Conservation (phyloP, 2,113 vertebrate species). For the Epinephelus cyanopodus region DNA sequence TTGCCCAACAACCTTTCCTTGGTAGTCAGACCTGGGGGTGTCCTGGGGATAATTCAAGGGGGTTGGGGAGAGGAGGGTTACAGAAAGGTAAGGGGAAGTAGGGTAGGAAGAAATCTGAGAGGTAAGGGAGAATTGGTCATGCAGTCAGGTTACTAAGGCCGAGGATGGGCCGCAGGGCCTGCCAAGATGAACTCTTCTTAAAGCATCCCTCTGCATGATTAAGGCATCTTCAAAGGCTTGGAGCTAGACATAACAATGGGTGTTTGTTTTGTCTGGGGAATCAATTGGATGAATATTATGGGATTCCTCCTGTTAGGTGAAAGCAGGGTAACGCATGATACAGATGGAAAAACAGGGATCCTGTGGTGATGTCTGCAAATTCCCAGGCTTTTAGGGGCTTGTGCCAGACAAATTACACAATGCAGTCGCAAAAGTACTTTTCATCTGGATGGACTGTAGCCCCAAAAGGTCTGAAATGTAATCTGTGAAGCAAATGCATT, state of each 20-base stretch:
- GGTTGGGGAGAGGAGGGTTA: slow-evolving; percentile 64
- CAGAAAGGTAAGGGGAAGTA: slow-evolving; percentile 55
- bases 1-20: slow-evolving; percentile 84
- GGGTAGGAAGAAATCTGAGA: slow-evolving; percentile 65
- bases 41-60: slow-evolving; percentile 69
- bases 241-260: slow-evolving; percentile 78
- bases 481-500: slow-evolving; percentile 84
- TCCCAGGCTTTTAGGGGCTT: slow-evolving; percentile 82
- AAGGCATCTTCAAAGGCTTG: slow-evolving; percentile 83
- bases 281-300: slow-evolving; percentile 79
- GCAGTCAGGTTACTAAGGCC: slow-evolving; percentile 82
- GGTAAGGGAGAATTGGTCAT: slow-evolving; percentile 78
- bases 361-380: slow-evolving; percentile 74
- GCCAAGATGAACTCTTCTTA: slow-evolving; percentile 81
- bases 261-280: slow-evolving; percentile 74
- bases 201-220: slow-evolving; percentile 83
- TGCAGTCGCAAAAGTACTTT: slow-evolving; percentile 44
- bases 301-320: slow-evolving; percentile 85
- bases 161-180: slow-evolving; percentile 84
- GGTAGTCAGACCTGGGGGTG: slow-evolving; percentile 80
- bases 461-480: slow-evolving; percentile 78
- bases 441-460: slow-evolving; percentile 66
- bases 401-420: slow-evolving; percentile 57
- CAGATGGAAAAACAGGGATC: slow-evolving; percentile 77
- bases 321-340: slow-evolving; percentile 84